These are phyloP conservation scores for Zaprionus kolodkinae DNA, from an alignment of 1,140 invertebrate species.

Conservation along the genomic window DNA sequence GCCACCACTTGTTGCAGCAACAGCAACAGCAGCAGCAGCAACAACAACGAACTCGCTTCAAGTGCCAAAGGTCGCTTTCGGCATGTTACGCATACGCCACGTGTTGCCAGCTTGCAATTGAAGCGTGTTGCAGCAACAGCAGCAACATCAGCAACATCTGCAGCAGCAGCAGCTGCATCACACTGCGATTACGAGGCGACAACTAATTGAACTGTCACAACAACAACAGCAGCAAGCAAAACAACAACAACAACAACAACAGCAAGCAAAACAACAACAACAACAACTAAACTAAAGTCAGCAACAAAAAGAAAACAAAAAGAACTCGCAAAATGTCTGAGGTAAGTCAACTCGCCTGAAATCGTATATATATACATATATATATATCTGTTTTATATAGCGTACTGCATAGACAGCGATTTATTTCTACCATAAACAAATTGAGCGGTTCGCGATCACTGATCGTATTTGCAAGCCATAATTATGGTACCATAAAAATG, in stretches of 20 bases:
- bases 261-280: constrained; percentile 21
- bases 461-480: neutral
- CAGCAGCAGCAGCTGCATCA: constrained; percentile 34
- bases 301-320: constrained; percentile 41
- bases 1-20: constrained; percentile 75
- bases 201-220: constrained; percentile 34
- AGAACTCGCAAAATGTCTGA: constrained; percentile 58
- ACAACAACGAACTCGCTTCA: constrained; percentile 56
- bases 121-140: constrained; percentile 51
- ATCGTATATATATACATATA: no score
- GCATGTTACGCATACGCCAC: constrained; percentile 60
- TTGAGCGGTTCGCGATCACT: neutral
- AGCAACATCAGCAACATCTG: constrained; percentile 5
- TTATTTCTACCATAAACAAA: no score
- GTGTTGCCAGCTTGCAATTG: constrained; percentile 52
- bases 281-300: constrained; percentile 48
- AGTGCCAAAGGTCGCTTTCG: constrained; percentile 19
- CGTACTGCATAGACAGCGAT: no score
- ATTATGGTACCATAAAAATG: neutral
- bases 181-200: constrained; percentile 40
- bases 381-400: no score
- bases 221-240: no score
- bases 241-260: constrained; percentile 13
- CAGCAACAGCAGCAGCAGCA: constrained; percentile 48
- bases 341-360: constrained; percentile 49